Conservation (phyloP, 2,113 vertebrate species). For the Elanus axillaris region DNA sequence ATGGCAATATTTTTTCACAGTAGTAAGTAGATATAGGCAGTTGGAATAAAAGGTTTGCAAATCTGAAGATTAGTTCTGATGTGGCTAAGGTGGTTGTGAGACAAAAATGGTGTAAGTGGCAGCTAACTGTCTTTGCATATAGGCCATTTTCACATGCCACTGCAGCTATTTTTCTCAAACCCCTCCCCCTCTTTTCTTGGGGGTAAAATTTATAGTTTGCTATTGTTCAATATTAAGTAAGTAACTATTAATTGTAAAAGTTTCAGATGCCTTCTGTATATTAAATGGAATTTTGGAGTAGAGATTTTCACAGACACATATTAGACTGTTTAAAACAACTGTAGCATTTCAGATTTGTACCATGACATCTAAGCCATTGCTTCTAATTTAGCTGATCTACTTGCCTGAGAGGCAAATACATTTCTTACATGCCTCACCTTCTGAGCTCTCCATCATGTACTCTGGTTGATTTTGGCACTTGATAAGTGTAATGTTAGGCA, state of each 20-base stretch:
- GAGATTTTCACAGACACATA: not conserved
- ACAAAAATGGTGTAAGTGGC: not conserved
- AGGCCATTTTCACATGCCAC: not conserved
- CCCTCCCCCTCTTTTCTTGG: fast-evolving
- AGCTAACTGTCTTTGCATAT: not conserved
- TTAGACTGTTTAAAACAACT: not conserved
- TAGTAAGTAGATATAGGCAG: not conserved
- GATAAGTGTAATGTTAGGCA: not conserved
- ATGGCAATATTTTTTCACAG: not conserved
- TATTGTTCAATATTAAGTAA: not conserved
- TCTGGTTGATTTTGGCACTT: not conserved
- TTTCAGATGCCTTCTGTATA: not conserved
- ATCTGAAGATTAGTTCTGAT: not conserved
- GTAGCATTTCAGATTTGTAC: not conserved
- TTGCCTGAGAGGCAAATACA: not conserved
- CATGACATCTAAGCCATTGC: not conserved
- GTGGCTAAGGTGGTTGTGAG: not conserved
- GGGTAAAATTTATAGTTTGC: not conserved
- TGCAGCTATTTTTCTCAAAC: not conserved
- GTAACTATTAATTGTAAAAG: not conserved
- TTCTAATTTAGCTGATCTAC: not conserved
- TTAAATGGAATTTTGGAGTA: not conserved
- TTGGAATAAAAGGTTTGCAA: not conserved
- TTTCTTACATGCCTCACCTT: not conserved
- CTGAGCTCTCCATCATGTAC: not conserved